Evolutionary conservation across 2,888 invertebrate species (phyloP), one percentile per base, ranked within the genome.

Genomic region (Argyresthia albistria): DNA sequence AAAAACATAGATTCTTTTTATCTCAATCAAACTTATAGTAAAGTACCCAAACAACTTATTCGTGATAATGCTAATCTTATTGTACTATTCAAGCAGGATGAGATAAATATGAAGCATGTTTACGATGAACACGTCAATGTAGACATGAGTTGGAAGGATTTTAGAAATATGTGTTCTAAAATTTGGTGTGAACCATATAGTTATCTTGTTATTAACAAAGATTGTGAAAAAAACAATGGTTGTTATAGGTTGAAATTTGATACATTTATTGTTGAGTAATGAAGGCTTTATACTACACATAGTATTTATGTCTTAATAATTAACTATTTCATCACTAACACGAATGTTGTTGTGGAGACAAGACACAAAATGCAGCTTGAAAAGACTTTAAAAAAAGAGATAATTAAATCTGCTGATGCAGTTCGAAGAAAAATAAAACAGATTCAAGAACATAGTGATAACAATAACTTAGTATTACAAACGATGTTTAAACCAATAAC

Each of bases 141-240:
- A 62, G 61, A 63, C 37, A 60, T 63, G 58, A 48, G 46, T 11
- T 62, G 52, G 54, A 42, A 50, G 8, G 10, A 52, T 14, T 61
- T 62, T 42, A 56, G 50, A n/a, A 12, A 56, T 16, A 15, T 52
- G 35, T 52, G 52, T 14, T 16, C 39, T 8, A 10, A 46, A 36
- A 35, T 36, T 35, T 56, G 56, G 55, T 16, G 25, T 9, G 46
- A 55, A 12, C 51, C 51, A 9, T 49, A 55, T 42, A 48, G 36
- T 2, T 57, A 53, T 43, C 53, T 25, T 15, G 14, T 10, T 10
- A 15, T 45, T 8, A 16, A 45, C 10, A 25, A 16, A 45, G 14
- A 10, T 45, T 45, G 45, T 15, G 25, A 16, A 10, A 45, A 45
- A 45, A 45, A 45, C 9, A 10, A 15, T 45, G 60, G 63, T 37